Evolutionary conservation across 2,797 vertebrate species (phyloP).

Genomic region (Momotus momota): DNA sequence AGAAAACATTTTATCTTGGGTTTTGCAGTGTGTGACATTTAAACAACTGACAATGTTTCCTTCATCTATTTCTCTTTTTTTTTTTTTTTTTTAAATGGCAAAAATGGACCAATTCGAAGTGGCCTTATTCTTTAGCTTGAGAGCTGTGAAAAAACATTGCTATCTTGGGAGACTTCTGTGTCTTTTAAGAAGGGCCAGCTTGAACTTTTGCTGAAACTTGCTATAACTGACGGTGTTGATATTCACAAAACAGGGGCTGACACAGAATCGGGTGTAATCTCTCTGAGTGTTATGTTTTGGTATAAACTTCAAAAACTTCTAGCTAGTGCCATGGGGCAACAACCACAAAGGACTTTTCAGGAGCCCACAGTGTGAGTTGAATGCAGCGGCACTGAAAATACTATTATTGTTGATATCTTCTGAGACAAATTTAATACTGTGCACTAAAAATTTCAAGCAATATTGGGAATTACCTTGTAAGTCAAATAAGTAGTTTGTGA

Average conservation of each 20-base stretch:
- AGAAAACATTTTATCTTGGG: not conserved
- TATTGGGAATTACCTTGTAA: slow-evolving; percentile 56
- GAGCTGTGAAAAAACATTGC: not conserved
- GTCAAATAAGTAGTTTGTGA: slow-evolving; percentile 37
- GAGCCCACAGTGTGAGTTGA: not conserved
- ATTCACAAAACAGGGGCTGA: not conserved
- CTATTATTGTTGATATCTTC: not conserved
- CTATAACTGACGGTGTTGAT: not conserved
- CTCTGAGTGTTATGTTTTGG: not conserved
- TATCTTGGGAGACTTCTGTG: not conserved
- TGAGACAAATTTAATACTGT: slow-evolving; percentile 25
- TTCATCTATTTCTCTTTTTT: not conserved
- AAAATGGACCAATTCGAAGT: slow-evolving; percentile 25
- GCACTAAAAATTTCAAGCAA: slow-evolving; percentile 65
- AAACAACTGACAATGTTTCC: not conserved
- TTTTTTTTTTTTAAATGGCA: not conserved
- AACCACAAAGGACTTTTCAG: not conserved
- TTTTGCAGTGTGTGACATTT: not conserved
- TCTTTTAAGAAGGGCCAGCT: not conserved
- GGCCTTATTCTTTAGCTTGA: slow-evolving; percentile 25
- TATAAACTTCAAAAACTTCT: not conserved
- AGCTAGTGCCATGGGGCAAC: not conserved
- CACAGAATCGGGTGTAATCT: not conserved
- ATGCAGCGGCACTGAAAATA: not conserved
- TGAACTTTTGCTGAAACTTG: not conserved